A percentile compares a stretch with the other conserved stretches of the same genome.
Evolutionary conservation across 2,113 vertebrate species (phyloP).

Genomic region (Vidua chalybeata): DNA sequence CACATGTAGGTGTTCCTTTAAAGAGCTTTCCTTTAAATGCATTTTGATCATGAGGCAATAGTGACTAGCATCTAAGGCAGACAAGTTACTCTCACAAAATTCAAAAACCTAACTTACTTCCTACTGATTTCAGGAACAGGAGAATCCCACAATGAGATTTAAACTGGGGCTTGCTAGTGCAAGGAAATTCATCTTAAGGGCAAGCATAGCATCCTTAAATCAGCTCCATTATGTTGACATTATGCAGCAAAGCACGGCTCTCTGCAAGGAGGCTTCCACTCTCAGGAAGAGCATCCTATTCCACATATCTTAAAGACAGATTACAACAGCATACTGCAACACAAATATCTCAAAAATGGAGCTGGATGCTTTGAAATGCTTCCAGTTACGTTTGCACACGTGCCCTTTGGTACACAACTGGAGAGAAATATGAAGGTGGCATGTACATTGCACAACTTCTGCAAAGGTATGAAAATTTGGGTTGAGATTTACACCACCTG

Average conservation of each 20-base stretch:
- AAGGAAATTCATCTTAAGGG: not conserved
- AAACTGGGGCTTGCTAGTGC: not conserved
- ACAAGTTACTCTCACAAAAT: not conserved
- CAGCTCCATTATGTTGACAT: not conserved
- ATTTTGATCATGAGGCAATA: constrained; percentile 23
- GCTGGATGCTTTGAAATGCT: not conserved
- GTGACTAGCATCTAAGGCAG: not conserved
- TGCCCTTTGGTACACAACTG: not conserved
- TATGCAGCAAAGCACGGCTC: not conserved
- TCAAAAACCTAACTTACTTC: not conserved
- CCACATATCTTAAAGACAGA: not conserved
- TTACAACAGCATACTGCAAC: not conserved
- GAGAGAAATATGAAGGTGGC: not conserved
- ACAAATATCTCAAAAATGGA: not conserved
- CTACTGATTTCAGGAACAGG: not conserved
- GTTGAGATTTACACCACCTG: not conserved
- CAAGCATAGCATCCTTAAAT: not conserved
- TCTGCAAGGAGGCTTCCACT: not conserved
- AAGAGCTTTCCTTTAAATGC: constrained; percentile 37
- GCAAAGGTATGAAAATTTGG: not conserved
- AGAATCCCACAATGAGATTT: not conserved
- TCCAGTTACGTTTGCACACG: not conserved
- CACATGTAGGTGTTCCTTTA: not conserved
- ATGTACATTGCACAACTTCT: not conserved
- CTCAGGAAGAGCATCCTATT: not conserved